Percentiles rank a stretch among this genome's conserved stretches.
phyloP scores from a whole-genome alignment of 2,113 vertebrate genomes.

The Bos javanicus region DNA sequence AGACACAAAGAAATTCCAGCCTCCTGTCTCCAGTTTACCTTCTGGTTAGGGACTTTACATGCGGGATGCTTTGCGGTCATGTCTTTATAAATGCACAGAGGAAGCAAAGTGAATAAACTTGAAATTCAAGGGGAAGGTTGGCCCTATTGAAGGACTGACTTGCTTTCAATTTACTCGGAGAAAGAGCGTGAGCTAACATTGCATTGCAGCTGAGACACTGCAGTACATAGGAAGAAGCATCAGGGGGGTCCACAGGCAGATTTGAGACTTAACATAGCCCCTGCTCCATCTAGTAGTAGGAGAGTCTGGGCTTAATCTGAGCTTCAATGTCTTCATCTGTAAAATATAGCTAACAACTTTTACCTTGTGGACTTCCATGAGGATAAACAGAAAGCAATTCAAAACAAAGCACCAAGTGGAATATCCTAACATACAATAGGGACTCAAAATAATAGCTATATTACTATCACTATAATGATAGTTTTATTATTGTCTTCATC shows the following conservation, averaged over 20 bases:
- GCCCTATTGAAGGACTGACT: not conserved
- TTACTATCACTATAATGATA: not conserved
- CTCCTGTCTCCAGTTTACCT: slow-evolving; percentile 32
- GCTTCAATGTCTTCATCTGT: not conserved
- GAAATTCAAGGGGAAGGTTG: not conserved
- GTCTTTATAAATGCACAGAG: slow-evolving; percentile 14
- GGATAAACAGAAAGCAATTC: not conserved
- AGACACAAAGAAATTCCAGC: slow-evolving; percentile 47
- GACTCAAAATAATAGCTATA: not conserved
- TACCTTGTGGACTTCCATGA: not conserved
- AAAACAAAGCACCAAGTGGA: not conserved
- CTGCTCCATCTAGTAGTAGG: not conserved
- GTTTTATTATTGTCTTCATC: not conserved
- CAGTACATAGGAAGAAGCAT: not conserved
- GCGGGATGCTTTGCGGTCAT: not conserved
- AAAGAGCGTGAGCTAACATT: not conserved
- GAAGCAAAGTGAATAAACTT: slow-evolving; percentile 4
- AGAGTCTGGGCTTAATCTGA: not conserved
- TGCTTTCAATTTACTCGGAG: not conserved
- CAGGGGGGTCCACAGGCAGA: not conserved
- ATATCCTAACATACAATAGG: not conserved
- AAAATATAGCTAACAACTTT: not conserved
- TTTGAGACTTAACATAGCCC: no score
- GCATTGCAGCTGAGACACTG: not conserved
- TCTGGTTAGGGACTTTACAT: slow-evolving; percentile 28